These are phyloP conservation scores for Cololabis saira DNA, from an alignment of 2,113 vertebrate species.

Conservation along the genomic window DNA sequence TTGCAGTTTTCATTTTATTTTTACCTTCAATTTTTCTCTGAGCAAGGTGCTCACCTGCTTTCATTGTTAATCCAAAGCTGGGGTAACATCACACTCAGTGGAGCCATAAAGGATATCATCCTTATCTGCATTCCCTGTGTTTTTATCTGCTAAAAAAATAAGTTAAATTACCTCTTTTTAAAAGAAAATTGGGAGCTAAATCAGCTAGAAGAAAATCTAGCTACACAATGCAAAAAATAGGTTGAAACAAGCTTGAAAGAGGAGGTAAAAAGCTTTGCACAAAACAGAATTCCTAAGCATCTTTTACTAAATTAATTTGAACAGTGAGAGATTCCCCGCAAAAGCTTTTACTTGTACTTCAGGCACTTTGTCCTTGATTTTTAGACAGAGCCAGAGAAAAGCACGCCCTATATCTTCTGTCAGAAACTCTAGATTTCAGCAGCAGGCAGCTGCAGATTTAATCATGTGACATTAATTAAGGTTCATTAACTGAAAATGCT, in stretches of 20 bases:
- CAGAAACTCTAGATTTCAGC: slow-evolving; percentile 7
- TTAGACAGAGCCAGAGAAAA: background rate
- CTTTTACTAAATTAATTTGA: too few species aligned
- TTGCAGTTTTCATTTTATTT: too few species aligned
- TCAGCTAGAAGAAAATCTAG: too few species aligned
- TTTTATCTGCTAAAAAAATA: background rate
- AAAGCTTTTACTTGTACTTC: background rate
- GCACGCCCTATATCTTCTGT: background rate
- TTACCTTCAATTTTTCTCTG: too few species aligned
- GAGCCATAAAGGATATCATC: background rate
- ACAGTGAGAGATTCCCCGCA: too few species aligned
- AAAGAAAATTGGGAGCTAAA: background rate
- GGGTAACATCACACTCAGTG: background rate
- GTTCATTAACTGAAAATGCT: background rate
- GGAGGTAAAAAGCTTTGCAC: too few species aligned
- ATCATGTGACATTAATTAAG: slow-evolving; percentile 13
- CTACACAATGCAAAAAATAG: too few species aligned
- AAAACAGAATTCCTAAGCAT: too few species aligned
- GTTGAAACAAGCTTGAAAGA: too few species aligned
- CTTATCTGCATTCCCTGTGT: background rate
- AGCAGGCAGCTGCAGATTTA: slow-evolving; percentile 3
- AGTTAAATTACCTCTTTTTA: background rate
- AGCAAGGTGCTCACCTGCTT: too few species aligned
- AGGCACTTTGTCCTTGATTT: background rate
- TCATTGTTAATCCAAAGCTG: background rate